phyloP scores from a whole-genome alignment of 2,888 invertebrate genomes.

The Patella caerulea region DNA sequence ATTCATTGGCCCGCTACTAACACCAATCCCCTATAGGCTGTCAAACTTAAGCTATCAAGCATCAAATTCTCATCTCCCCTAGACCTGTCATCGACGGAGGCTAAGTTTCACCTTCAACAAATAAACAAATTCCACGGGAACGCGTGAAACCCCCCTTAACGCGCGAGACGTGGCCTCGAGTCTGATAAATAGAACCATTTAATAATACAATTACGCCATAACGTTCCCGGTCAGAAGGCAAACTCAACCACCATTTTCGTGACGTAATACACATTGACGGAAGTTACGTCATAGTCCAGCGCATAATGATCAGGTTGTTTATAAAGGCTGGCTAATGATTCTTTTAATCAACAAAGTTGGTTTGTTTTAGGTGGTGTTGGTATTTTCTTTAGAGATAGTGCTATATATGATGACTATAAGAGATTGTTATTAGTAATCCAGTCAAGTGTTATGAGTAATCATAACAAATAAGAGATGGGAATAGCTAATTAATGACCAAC shows the following conservation, averaged over 20 bases:
- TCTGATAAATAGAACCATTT: background rate
- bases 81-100: slow-evolving; percentile 8
- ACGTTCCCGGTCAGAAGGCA: background rate
- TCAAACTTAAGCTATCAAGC: slow-evolving; percentile 5
- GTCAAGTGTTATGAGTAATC: background rate
- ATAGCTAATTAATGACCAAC: slow-evolving; percentile 2
- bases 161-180: slow-evolving; percentile 12
- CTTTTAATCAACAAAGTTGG: slow-evolving; percentile 12
- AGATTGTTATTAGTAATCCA: slow-evolving; percentile 1
- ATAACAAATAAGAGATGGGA: background rate
- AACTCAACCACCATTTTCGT: background rate
- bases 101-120: slow-evolving; percentile 2
- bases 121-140: slow-evolving; percentile 10
- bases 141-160: slow-evolving; percentile 5
- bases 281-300: background rate
- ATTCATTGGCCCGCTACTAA: background rate
- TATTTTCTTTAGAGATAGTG: slow-evolving; percentile 2
- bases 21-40: slow-evolving; percentile 6
- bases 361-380: background rate
- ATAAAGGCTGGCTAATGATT: slow-evolving; percentile 10
- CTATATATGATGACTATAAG: background rate
- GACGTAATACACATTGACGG: slow-evolving; percentile 6
- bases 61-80: slow-evolving; percentile 10
- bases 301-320: background rate
- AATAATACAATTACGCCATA: slow-evolving; percentile 1